phyloP scores from a whole-genome alignment of 2,797 vertebrate species.

The Limnodromus scolopaceus region DNA sequence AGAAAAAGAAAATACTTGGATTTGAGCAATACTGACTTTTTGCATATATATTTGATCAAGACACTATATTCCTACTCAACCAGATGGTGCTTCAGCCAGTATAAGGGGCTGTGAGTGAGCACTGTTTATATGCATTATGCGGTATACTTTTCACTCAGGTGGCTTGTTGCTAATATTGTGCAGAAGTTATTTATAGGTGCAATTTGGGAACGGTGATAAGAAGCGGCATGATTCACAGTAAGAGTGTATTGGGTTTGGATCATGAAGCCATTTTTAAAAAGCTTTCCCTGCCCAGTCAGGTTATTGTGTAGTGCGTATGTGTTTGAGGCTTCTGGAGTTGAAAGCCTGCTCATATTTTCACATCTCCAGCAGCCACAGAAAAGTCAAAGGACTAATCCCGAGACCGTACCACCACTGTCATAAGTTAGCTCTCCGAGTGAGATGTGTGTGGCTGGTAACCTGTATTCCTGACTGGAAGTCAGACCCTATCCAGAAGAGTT shows the following conservation, averaged over 20 bases:
- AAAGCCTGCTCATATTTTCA: not conserved
- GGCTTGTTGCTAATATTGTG: not conserved
- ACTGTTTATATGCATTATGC: not conserved
- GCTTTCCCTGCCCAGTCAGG: not conserved
- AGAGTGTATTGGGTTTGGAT: accelerated
- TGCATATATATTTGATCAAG: not conserved
- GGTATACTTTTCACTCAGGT: not conserved
- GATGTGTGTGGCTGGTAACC: not conserved
- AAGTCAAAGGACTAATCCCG: not conserved
- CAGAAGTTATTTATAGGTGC: not conserved
- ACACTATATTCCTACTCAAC: not conserved
- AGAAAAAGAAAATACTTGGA: not conserved
- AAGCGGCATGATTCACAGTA: not conserved
- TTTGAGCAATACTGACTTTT: not conserved
- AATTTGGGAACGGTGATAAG: not conserved
- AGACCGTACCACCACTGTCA: accelerated
- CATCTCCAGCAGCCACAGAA: not conserved
- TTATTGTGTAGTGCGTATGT: not conserved
- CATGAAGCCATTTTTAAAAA: not conserved
- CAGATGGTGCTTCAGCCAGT: not conserved
- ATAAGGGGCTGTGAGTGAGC: not conserved
- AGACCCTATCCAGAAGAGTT: not conserved
- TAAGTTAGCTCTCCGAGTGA: not conserved
- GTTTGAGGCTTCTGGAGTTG: not conserved
- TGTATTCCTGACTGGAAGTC: not conserved